A percentile compares a stretch with the other conserved stretches of the same genome.
Evolutionary conservation across 2,113 vertebrate genomes (phyloP).

Genomic region (Phoenicopterus ruber): DNA sequence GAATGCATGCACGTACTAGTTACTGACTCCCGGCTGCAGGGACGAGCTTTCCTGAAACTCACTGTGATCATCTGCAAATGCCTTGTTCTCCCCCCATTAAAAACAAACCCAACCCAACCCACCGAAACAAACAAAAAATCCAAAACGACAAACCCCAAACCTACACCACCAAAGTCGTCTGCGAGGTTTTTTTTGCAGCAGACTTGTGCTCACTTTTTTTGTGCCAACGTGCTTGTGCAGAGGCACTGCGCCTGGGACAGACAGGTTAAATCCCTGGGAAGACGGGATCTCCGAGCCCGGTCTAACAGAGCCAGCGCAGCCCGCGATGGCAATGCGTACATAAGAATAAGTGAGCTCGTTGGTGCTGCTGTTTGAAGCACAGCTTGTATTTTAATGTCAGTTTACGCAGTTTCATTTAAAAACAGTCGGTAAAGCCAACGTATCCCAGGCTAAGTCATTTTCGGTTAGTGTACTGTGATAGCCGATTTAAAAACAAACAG

Average conservation of each 20-base stretch:
- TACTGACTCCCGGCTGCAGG: neutral
- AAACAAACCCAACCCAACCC: neutral
- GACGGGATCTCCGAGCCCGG: neutral
- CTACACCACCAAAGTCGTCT: neutral
- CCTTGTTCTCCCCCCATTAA: neutral
- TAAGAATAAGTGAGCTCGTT: fast-evolving
- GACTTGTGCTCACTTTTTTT: neutral
- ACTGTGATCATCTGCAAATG: neutral
- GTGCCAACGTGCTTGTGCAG: no score
- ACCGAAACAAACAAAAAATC: neutral
- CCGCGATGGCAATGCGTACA: fast-evolving
- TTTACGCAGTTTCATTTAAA: neutral
- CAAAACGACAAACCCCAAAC: neutral
- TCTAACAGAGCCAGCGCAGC: neutral
- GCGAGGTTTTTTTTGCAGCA: neutral
- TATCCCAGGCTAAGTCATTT: neutral
- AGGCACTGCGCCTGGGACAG: neutral
- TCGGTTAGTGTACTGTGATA: neutral
- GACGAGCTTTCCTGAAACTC: neutral
- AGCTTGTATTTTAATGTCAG: neutral
- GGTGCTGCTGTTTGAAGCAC: neutral
- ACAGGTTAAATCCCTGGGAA: neutral
- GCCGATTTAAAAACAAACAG: neutral
- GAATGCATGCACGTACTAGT: neutral
- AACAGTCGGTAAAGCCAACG: neutral